Evolutionary conservation across 2,797 vertebrate genomes (phyloP), one percentile per base, ranked within the genome.

Genomic region (Siniperca scherzeri): DNA sequence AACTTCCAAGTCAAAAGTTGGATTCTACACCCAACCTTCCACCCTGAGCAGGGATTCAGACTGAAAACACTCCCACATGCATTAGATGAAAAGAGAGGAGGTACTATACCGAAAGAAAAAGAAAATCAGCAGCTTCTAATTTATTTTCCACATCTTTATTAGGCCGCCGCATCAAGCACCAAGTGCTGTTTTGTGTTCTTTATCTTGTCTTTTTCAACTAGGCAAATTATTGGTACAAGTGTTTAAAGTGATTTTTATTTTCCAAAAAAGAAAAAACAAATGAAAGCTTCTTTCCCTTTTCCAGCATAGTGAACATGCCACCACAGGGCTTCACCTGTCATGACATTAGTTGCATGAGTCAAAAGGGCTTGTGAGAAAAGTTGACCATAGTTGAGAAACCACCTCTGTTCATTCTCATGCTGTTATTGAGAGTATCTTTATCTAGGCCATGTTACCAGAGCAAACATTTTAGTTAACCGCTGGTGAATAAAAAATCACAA

Each of bases 401-500:
- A 33, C 40, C 33, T 17, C 10, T 21, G 9, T 46, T 69, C 30
- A 10, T 78, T 70, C 52, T 65, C 25, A 59, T 36, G 21, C n/a
- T 82, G 25, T 11, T 19, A 2, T 55, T 61, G 13, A 36, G 55
- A 36, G 44, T 30, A 38, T 78, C 74, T 78, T 60, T 66, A 87
- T 80, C 60, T 77, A 81, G 77, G 80, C 61, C 83, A 72, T 75
- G 74, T 57, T 82, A 75, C 33, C 87, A 73, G 8, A 78, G 65
- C 67, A 86, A 79, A 79, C 82, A 78, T 46, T 83, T 60, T 84
- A 74, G 59, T 88, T 77, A 89, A 91, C 62, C 1, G 33, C 62
- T 30, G 56, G 70, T 84, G 78, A 84, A 73, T 80, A 77, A 83
- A 72, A 86, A 82, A 87, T 80, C 77, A 79, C 55, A 82, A 85